phyloP scores from a whole-genome alignment of 1,140 invertebrate species.

The Achatina immaculata region DNA sequence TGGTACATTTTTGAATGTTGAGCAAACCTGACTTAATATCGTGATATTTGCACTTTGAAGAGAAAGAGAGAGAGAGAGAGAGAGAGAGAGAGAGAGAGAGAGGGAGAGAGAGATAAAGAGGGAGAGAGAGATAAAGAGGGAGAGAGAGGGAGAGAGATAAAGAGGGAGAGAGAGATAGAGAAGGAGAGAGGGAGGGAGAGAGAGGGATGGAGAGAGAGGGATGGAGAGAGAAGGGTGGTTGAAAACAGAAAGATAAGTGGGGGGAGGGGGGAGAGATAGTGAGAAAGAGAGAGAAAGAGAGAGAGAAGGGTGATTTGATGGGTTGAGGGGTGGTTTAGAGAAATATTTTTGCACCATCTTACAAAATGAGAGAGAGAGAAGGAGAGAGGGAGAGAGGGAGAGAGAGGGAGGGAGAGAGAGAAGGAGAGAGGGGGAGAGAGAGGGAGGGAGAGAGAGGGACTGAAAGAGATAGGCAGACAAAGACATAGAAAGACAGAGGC shows the following conservation, averaged over 20 bases:
- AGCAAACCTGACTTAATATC: too few species aligned
- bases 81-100: slow-evolving; percentile 1
- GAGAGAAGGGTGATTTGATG: neutral
- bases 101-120: slow-evolving; percentile 20
- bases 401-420: slow-evolving; percentile 5
- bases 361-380: neutral
- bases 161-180: neutral
- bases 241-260: too few species aligned
- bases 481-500: neutral
- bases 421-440: neutral
- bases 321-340: neutral
- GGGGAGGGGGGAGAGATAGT: too few species aligned
- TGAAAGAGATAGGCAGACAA: neutral
- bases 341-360: neutral
- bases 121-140: slow-evolving; percentile 12
- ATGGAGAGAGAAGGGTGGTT: neutral
- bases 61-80: neutral
- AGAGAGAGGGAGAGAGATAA: slow-evolving; percentile 31
- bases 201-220: too few species aligned
- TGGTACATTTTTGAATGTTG: neutral
- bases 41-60: neutral
- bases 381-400: slow-evolving; percentile 17
- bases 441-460: neutral
- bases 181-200: too few species aligned
- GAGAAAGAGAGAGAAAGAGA: neutral